Evolutionary conservation across 2,888 invertebrate genomes (phyloP).

Genomic region (Troilus luridus): DNA sequence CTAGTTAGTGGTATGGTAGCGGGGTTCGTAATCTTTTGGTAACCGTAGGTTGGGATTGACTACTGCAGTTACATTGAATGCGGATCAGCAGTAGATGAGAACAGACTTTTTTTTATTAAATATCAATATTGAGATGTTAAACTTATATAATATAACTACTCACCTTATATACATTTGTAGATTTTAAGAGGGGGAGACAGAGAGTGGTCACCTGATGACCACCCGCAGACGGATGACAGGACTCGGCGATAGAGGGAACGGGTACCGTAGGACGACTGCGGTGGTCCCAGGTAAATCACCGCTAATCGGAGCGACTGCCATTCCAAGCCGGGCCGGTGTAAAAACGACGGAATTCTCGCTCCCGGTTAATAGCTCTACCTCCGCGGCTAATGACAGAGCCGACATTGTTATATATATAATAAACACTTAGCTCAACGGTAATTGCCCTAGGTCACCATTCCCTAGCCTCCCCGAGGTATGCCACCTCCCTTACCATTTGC

Average conservation of each 20-base stretch:
- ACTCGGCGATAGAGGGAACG: not conserved
- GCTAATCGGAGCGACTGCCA: conserved; percentile 55
- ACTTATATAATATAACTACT: too few species aligned
- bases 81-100: not conserved
- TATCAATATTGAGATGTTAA: not conserved
- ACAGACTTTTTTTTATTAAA: not conserved
- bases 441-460: conserved; percentile 55
- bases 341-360: conserved; percentile 46
- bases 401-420: conserved; percentile 59
- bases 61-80: not conserved
- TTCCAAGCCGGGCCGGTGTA: conserved; percentile 52
- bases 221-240: not conserved
- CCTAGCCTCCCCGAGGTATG: conserved; percentile 15
- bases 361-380: conserved; percentile 37
- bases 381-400: conserved; percentile 26
- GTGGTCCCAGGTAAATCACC: conserved; percentile 57
- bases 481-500: conserved; percentile 34
- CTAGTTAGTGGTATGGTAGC: too few species aligned
- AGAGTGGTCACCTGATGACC: not conserved
- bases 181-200: too few species aligned
- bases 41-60: too few species aligned
- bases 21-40: too few species aligned
- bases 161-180: too few species aligned
- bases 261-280: conserved; percentile 53
- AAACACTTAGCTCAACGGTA: conserved; percentile 54